Evolutionary conservation across 2,888 invertebrate species (phyloP), one percentile per base, ranked within the genome.

Genomic region (Notodonta dromedarius): DNA sequence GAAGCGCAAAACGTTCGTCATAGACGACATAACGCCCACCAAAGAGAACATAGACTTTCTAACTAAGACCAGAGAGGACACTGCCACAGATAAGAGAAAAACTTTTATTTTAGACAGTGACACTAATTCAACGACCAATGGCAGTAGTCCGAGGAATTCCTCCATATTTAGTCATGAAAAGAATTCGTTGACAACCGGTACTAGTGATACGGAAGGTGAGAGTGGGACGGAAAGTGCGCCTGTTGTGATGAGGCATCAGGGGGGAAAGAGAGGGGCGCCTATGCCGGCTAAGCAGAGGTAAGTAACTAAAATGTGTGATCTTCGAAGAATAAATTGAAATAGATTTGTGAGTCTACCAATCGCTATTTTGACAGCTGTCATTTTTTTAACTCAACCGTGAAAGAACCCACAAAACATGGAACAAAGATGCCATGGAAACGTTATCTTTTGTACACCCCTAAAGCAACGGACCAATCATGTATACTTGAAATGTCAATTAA

Each of bases 101-200:
- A 93, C 93, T 0, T 93, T 93, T 62, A 88, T 93, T n/a, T 76
- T 93, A 4, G 93, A 93, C 74, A 91, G 91, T 56, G 94, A 93
- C 60, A 92, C 93, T 0, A 91, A 90, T 65, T 93, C 94, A 0
- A 93, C 94, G 0, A 93, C 94, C 0, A 94, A 93, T 61, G 93
- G 93, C 0, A 91, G 92, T 61, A 92, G 93, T 73, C 93, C 93
- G 0, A 78, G 93, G 65, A 94, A 90, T 59, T 93, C 93, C 2
- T 92, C 93, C 0, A 89, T 92, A 62, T 93, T 90, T 70, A 92
- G 92, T 50, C 91, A 91, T 55, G 92, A 91, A 70, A 90, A 78
- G 63, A 66, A 74, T 12, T 87, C 87, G 0, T 61, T 89, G 61
- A 87, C 87, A 0, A 86, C 88, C 0, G 89, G 89, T 0, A 88